A percentile compares a stretch with the other conserved stretches of the same genome.
Evolutionary conservation across 2,888 invertebrate genomes (phyloP).

Genomic region (Nemotelus nigrinus): DNA sequence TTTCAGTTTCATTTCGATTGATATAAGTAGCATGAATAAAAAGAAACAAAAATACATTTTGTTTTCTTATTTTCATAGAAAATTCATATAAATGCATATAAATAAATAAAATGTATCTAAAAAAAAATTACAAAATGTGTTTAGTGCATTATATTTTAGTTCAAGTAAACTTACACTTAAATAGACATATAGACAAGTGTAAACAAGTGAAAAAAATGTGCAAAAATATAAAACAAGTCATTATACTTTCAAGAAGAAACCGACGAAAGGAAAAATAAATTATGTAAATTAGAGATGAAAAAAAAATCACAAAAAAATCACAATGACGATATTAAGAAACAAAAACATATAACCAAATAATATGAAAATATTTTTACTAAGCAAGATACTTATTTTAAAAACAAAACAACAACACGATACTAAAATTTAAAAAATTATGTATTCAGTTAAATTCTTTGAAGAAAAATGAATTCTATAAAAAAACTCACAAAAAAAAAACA

Average conservation of each 20-base stretch:
- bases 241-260: neutral
- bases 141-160: too few species aligned
- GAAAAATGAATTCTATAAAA: constrained; percentile 2
- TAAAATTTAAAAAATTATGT: constrained; percentile 5
- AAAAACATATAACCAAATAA: neutral
- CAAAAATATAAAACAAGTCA: neutral
- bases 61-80: too few species aligned
- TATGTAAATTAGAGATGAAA: neutral
- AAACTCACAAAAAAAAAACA: constrained; percentile 36
- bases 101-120: too few species aligned
- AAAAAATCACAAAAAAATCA: neutral
- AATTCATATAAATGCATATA: too few species aligned
- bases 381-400: constrained; percentile 20
- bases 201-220: too few species aligned
- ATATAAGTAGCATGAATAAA: too few species aligned
- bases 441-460: constrained; percentile 42
- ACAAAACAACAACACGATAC: constrained; percentile 6
- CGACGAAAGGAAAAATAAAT: neutral
- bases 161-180: too few species aligned
- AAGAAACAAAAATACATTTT: too few species aligned
- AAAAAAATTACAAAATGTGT: too few species aligned
- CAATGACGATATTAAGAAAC: neutral
- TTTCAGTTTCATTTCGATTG: too few species aligned
- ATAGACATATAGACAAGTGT: too few species aligned
- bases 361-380: constrained; percentile 41